phyloP scores from a whole-genome alignment of 2,797 vertebrate species.

The Leucoraja ocellata region DNA sequence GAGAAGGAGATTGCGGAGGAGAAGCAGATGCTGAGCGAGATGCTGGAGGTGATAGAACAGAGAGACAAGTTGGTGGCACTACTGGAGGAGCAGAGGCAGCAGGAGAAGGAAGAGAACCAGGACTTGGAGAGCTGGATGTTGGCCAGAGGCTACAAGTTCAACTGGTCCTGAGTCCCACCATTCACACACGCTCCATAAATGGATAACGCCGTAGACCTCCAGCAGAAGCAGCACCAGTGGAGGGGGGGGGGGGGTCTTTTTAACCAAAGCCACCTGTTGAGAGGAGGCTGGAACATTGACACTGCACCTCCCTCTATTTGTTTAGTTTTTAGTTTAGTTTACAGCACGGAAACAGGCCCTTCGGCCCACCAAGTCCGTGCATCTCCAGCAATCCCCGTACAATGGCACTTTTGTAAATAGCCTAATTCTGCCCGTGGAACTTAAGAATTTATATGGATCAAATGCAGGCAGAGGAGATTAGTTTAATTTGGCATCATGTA shows the following conservation, averaged over 20 bases:
- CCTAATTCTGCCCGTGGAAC: no score
- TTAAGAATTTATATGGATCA: no score
- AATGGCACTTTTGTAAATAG: no score
- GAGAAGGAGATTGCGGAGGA: slow-evolving; percentile 64
- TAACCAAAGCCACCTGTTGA: slow-evolving; percentile 25
- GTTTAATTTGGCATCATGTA: no score
- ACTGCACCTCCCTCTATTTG: background rate
- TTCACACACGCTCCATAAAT: background rate
- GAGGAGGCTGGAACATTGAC: slow-evolving; percentile 43
- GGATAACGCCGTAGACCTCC: no score
- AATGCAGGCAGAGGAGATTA: no score
- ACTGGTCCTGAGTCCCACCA: slow-evolving; percentile 45
- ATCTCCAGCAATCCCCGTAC: no score
- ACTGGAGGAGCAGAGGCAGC: slow-evolving; percentile 76
- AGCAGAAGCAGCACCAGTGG: background rate
- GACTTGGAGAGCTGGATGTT: slow-evolving; percentile 63
- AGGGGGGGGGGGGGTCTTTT: background rate
- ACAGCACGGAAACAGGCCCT: no score
- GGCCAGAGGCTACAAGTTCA: slow-evolving; percentile 49
- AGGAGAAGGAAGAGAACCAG: slow-evolving; percentile 70
- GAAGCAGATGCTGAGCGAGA: slow-evolving; percentile 66
- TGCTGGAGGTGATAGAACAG: slow-evolving; percentile 80
- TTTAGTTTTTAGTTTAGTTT: no score
- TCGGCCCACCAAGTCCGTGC: no score
- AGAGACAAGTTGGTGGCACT: slow-evolving; percentile 69